Evolutionary conservation across 2,888 invertebrate genomes (phyloP), one percentile per base, ranked within the genome.

Genomic region (Drosophila ustulata): DNA sequence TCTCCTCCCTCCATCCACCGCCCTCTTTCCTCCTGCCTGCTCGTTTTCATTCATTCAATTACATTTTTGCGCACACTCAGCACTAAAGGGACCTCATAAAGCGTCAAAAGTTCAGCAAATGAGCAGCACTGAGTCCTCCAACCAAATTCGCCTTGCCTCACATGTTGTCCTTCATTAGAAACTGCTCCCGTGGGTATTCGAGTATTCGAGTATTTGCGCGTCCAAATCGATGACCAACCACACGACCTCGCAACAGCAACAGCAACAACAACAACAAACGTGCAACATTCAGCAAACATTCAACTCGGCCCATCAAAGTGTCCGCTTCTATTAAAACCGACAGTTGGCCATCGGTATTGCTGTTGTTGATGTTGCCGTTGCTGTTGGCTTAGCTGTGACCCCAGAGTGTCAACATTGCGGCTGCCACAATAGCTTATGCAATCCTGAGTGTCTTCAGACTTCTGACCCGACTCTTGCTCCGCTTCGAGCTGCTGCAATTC

Each of bases 41-140:
- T 56, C 63, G 50, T 56, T 53, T 68, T 70, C 82, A 57, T 52
- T 82, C 82, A 88, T 88, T 86, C 86, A 86, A 86, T 88, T 86
- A 86, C 84, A 88, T 88, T 86, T 85, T 86, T 86, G 88, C 87
- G 86, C 86, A 84, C 82, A 84, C 82, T 86, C 86, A 86, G 88
- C 86, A 88, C 86, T 86, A 86, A 86, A 88, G 86, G 86, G 88
- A 86, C 82, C 84, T 86, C 86, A 86, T 86, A 86, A 86, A 86
- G 88, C 88, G 86, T 86, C 88, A 86, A 86, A 86, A 83, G 78
- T 83, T 78, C 84, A 55, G 66, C 86, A 88, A 86, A 88, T 88
- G 81, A 88, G 78, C 78, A 73, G 50, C 68, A 32, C 34, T 46
- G 34, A 41, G 41, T 39, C 37, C 51, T 43, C 4, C 46, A 30